Evolutionary conservation across 2,888 invertebrate species (phyloP).

Genomic region (Lasius platythorax): DNA sequence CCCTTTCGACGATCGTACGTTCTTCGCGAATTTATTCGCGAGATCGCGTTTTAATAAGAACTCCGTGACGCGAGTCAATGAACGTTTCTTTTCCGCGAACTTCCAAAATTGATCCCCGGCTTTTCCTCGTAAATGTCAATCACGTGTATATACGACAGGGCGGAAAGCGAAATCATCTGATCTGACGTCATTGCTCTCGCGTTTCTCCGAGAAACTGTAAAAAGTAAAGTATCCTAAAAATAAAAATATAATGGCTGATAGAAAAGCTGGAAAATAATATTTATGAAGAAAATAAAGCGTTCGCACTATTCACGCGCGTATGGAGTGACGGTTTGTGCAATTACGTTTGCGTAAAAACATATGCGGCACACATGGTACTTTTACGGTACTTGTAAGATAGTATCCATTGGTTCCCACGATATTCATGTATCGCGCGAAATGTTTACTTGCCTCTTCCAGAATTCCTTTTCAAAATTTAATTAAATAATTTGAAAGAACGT

Average conservation of each 20-base stretch:
- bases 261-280: background rate
- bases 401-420: conserved; percentile 25
- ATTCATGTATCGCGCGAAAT: conserved; percentile 3
- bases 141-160: background rate
- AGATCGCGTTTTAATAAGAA: conserved; percentile 32
- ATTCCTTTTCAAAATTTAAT: background rate
- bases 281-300: background rate
- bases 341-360: background rate
- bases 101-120: background rate
- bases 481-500: background rate
- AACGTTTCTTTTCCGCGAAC: conserved; percentile 10
- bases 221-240: background rate
- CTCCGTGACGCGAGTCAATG: conserved; percentile 32
- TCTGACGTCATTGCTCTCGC: background rate
- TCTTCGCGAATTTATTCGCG: conserved; percentile 41
- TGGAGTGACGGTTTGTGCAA: background rate
- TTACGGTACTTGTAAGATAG: conserved; percentile 24
- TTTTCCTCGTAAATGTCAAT: background rate
- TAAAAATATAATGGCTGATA: background rate
- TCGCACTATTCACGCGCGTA: background rate
- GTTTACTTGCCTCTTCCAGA: background rate
- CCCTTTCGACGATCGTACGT: background rate
- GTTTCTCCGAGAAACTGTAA: background rate
- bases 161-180: background rate
- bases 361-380: conserved; percentile 36